Base-by-base conservation (phyloP, 1,140 invertebrate genomes). In the Leptinotarsa undecemlineata region DNA sequence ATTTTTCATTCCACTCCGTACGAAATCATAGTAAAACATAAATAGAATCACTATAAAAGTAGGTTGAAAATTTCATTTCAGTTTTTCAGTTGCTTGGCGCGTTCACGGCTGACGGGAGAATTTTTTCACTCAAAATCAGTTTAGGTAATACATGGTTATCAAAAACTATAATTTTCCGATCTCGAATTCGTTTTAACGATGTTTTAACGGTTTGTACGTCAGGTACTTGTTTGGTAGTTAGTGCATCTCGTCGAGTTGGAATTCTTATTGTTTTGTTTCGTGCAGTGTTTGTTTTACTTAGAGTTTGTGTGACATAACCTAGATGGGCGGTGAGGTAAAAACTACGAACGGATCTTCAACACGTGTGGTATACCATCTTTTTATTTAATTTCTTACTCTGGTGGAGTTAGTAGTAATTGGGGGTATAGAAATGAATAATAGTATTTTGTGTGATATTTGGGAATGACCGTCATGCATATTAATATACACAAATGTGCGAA, bases 311-410 rank as follows among this genome's bases (percentile, higher is more conserved):
- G 20, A 17, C 66, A 33, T 47, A 47, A 68, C 33, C 66, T 20
- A 68, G 42, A 68, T 68, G 66, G 33, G 66, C 66, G 23, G 66
- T 47, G 66, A 68, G 19, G 66, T 47, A n/a, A 68, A 68, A 68
- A 68, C 23, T 33, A 57, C 15, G 6, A 57, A 57, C 51, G 51
- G 51, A 19, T 57, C 51, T 15, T 57, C 51, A 19, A 19, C 51
- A 57, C 51, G 51, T 57, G 51, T 57, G 51, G 51, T 57, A 57
- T 15, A 8, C 17, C 3, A 15, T 57, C n/a, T 57, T 57, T 57
- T 57, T 57, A 57, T 57, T 57, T 8, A 57, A 57, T 57, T 57
- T 57, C 5, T 42, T 42, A 42, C 33, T 42, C 33, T 42, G 11
- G 33, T 42, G 33, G 8, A 11, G 8, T 42, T 11, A 42, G 11